These are phyloP conservation scores for Burhinus bistriatus DNA, from an alignment of 2,113 vertebrate species.

Conservation along the genomic window DNA sequence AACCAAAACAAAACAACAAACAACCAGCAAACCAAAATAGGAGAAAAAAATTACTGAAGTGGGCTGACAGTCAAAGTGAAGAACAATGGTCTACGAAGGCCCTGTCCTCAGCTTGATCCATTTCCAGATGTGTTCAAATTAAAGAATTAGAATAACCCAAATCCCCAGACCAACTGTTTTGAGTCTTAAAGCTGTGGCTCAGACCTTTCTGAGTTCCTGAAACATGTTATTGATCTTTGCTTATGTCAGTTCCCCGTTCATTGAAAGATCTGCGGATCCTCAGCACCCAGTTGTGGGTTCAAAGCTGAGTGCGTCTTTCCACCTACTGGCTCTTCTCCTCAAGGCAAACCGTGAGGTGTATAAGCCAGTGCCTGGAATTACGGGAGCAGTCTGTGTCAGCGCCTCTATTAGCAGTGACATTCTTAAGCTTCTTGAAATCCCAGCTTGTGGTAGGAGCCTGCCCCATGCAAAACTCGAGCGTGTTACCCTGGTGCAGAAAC, in stretches of 20 bases:
- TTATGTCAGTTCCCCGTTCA: background rate
- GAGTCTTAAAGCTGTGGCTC: background rate
- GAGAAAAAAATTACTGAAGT: background rate
- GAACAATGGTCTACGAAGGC: rapidly evolving
- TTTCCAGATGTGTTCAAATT: background rate
- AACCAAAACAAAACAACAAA: background rate
- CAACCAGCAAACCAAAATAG: background rate
- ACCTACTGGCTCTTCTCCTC: background rate
- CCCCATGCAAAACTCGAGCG: background rate
- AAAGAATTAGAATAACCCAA: background rate
- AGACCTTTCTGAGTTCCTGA: background rate
- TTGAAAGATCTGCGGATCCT: too few relatives aligned
- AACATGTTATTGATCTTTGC: background rate
- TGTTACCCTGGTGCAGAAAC: background rate
- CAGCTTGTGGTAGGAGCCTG: background rate
- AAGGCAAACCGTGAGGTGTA: background rate
- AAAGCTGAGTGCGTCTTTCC: background rate
- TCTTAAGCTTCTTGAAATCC: background rate
- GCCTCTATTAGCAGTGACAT: background rate
- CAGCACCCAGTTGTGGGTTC: background rate
- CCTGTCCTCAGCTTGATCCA: background rate
- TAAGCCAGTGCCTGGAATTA: background rate
- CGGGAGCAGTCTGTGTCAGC: background rate
- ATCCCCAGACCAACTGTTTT: background rate
- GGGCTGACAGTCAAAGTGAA: background rate